Evolutionary conservation across 2,797 vertebrate genomes (phyloP), one percentile per base, ranked within the genome.

Genomic region (Astyanax mexicanus): DNA sequence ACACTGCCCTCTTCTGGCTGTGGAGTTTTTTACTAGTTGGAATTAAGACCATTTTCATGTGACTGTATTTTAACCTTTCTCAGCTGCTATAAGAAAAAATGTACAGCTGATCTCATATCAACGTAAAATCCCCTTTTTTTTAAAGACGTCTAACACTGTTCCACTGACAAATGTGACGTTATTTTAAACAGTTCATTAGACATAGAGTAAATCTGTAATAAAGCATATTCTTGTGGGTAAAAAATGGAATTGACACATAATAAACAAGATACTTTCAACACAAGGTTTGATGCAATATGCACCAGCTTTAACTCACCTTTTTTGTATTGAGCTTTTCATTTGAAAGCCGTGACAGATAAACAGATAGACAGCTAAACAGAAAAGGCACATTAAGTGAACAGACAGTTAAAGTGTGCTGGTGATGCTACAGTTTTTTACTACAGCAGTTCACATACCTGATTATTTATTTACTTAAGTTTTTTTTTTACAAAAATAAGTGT

Each of bases 211-310:
- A 74, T 4, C 15, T 29, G 38, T 19, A 65, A 37, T n/a, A 21
- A n/a, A 45, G 21, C n/a, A 58, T 32, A 49, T 27, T 47, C 10
- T 37, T 58, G n/a, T 35, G 12, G 57, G 38, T 65, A 35, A 40
- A 65, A 52, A 61, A 64, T 9, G 7, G 35, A 73, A 74, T 19
- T 44, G 54, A 62, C 58, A 47, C 5, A 8, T 12, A 27, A 35
- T 70, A 23, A 8, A 54, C 54, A 29, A 65, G 5, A 44, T 15
- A 40, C 29, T 57, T 67, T 49, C 52, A 62, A 73, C 44, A 55
- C n/a, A 71, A 45, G 27, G n/a, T 27, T 25, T 1, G 64, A 80
- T 80, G 74, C 74, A 77, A 77, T 73, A 73, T 77, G 74, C 79
- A 80, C 66, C 69, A 77, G 38, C 32, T 51, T 42, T 51, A 60